phyloP scores from a whole-genome alignment of 1,140 invertebrate genomes.

The Musca vetustissima region DNA sequence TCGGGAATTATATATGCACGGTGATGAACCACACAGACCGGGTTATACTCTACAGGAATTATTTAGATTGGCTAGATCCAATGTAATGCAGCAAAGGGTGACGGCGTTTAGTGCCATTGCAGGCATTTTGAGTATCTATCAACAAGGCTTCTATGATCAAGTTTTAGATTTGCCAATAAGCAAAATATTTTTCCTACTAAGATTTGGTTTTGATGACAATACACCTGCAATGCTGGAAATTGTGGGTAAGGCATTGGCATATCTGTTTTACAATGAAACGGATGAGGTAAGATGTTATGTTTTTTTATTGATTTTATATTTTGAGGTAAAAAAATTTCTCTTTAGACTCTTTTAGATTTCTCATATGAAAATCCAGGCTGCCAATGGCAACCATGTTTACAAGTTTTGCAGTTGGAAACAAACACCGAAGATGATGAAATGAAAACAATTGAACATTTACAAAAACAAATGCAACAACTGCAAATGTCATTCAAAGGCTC shows the following conservation, averaged over 20 bases:
- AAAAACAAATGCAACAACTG: constrained; percentile 44
- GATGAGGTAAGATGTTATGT: constrained; percentile 70
- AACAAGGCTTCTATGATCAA: constrained; percentile 70
- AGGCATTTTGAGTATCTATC: constrained; percentile 75
- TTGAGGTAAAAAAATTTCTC: neutral
- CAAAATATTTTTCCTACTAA: constrained; percentile 75
- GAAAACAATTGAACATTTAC: constrained; percentile 40
- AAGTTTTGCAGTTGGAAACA: constrained; percentile 50
- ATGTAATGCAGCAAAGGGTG: constrained; percentile 76
- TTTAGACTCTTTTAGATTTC: constrained; percentile 61
- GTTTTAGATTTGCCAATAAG: constrained; percentile 65
- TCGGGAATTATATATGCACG: constrained; percentile 83
- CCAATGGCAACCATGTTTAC: constrained; percentile 64
- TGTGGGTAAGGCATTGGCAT: constrained; percentile 70
- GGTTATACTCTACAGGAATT: constrained; percentile 88
- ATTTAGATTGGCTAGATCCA: constrained; percentile 67
- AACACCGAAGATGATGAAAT: constrained; percentile 34
- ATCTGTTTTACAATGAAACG: constrained; percentile 71
- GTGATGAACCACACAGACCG: constrained; percentile 84
- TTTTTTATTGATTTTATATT: neutral
- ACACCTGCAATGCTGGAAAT: constrained; percentile 72
- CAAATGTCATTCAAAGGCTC: constrained; percentile 48
- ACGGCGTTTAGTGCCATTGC: constrained; percentile 76
- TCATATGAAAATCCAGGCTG: constrained; percentile 69
- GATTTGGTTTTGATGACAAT: constrained; percentile 84